Base-by-base conservation (phyloP, 1,140 invertebrate genomes). In the Cylas formicarius region DNA sequence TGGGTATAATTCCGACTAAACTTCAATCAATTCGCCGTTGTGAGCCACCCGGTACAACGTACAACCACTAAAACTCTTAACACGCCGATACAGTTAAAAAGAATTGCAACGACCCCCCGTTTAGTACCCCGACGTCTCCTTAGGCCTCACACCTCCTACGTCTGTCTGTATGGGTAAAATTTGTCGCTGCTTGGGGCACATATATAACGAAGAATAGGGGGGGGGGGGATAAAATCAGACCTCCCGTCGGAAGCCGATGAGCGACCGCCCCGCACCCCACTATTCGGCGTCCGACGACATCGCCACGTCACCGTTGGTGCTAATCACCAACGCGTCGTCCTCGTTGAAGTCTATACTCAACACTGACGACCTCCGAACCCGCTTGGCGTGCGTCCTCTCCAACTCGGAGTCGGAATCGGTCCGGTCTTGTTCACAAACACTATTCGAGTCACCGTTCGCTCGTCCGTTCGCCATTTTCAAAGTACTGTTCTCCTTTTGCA, bases 331-430 rank as follows among this genome's bases (percentile, higher is more conserved):
- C 18, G 72, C 69, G 35, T 74, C 72, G 13, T 77, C 78, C 43
- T 83, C 81, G 56, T 81, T 81, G 62, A 81, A 81, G 62, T 83
- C 80, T 14, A 82, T 69, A 41, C 80, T 80, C 22, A 83, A 69
- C 4, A 82, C 76, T 11, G 77, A 81, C 26, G 77, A 76, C 49
- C 82, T 69, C 45, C 81, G 64, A 51, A 82, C 71, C 60, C 85
- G 81, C 62, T 72, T 72, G 36, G 60, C 59, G 55, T 50, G 62
- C 58, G 67, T 72, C 66, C 67, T 69, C 50, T 72, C 70, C 55
- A 67, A 69, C 55, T 69, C 68, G 3, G 70, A 72, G 32, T 68
- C 65, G 33, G 61, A 66, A 57, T 66, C 65, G 22, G 68, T 65
- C 51, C 71, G 62, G 64, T 75, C 73, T 36, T 60, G 59, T 57